These are phyloP conservation scores for Drosophila seguyi DNA, from an alignment of 1,140 invertebrate genomes.

Conservation along the genomic window DNA sequence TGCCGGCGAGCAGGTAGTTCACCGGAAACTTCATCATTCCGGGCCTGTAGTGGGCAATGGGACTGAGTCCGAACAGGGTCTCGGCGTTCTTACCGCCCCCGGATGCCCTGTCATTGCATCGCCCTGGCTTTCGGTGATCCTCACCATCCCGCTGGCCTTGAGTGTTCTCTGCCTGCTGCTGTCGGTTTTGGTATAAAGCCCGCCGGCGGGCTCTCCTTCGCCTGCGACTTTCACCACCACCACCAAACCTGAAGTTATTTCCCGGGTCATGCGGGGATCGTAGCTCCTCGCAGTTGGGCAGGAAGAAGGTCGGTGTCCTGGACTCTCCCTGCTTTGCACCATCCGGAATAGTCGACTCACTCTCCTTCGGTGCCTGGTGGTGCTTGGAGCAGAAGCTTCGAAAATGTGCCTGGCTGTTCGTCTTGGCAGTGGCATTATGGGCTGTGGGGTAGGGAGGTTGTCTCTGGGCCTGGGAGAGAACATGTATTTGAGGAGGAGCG, in stretches of 20 bases:
- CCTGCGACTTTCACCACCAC: background rate
- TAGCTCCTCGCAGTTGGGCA: constrained; percentile 27
- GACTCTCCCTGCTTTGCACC: no score
- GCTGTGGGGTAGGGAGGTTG: no score
- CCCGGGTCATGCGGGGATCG: background rate
- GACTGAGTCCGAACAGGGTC: constrained; percentile 18
- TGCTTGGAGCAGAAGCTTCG: background rate
- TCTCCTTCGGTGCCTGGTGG: background rate
- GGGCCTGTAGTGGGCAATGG: constrained; percentile 54
- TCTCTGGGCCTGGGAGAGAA: no score
- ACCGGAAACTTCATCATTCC: constrained; percentile 39
- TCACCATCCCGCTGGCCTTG: constrained; percentile 5
- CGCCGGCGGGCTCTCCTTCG: background rate
- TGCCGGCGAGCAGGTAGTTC: constrained; percentile 31
- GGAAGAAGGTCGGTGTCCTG: constrained; percentile 6
- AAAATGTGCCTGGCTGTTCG: background rate
- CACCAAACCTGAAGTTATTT: background rate
- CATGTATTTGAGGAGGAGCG: background rate
- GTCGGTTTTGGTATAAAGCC: background rate
- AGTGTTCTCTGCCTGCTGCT: background rate
- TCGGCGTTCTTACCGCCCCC: background rate
- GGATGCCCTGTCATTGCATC: background rate
- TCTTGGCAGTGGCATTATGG: background rate
- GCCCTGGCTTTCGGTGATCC: background rate
- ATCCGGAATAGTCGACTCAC: background rate